Evolutionary conservation across 2,113 vertebrate genomes (phyloP), one percentile per base, ranked within the genome.

Genomic region (Donacobius atricapilla): DNA sequence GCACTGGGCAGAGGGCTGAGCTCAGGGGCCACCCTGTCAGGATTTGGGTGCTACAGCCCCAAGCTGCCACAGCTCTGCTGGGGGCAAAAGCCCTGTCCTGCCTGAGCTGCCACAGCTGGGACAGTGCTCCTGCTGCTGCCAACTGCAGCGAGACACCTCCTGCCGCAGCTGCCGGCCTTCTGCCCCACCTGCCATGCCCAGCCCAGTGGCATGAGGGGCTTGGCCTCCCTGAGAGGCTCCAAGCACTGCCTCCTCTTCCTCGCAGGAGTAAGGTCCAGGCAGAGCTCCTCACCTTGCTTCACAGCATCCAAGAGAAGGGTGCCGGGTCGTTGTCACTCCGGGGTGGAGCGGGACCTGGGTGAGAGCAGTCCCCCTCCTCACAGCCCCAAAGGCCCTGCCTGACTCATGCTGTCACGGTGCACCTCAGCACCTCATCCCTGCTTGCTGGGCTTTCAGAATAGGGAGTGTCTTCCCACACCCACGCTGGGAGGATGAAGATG

Each of bases 1-100:
- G 4, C 50, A 1, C 7, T 0, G 24, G 57, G 39, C 53, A 42
- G 44, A 45, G 37, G 42, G 24, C 4, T 20, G 50, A 79, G 61
- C 9, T 51, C 7, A 0, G 0, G 1, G 31, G 35, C 39, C 22
- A 10, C 21, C 0, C 0, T 1, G 0, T 22, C 31, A 30, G 68
- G 21, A 12, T 35, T n/a, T 44, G 31, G 33, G 20, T 10, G 33
- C 22, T 18, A 4, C 60, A 79, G 60, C 65, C 47, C 45, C 21
- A n/a, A 28, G 71, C 63, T 64, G 42, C 14, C 6, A 7, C 9
- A 63, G 77, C 33, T 68, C 77, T 53, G 58, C 47, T 15, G 0
- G 15, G 33, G 42, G 16, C 12, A 8, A 73, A 42, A 70, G 21
- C 25, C 16, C 2, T 1, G 5, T 37, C 69, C 35, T 20, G 6